Conservation (phyloP, 2,888 invertebrate species). For the Bibio marci region DNA sequence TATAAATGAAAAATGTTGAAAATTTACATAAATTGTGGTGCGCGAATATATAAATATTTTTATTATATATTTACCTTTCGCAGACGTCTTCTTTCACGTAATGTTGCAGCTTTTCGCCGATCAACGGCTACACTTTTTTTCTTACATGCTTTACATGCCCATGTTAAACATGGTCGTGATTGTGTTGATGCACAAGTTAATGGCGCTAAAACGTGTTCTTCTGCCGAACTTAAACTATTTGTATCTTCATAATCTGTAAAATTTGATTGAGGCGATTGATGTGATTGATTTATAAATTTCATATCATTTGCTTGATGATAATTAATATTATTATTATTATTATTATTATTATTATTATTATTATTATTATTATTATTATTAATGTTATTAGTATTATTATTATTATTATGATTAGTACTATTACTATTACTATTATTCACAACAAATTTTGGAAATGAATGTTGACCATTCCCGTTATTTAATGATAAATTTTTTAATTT, state of each 20-base stretch:
- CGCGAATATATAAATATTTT: background rate
- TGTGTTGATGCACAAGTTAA: slow-evolving; percentile 29
- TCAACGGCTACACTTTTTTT: slow-evolving; percentile 91
- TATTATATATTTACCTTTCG: slow-evolving; percentile 53
- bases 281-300: background rate
- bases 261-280: slow-evolving; percentile 8
- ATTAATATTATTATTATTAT: background rate
- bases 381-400: no score
- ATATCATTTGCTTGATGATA: background rate
- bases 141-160: slow-evolving; percentile 97
- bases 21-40: no score
- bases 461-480: no score
- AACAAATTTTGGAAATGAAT: background rate
- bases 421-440: background rate
- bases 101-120: slow-evolving; percentile 89
- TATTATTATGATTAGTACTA: no score
- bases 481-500: no score
- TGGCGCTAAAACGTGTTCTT: slow-evolving; percentile 30
- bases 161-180: slow-evolving; percentile 63
- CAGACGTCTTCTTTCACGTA: slow-evolving; percentile 80
- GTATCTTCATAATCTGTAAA: slow-evolving; percentile 29
- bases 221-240: slow-evolving; percentile 22
- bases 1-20: no score
- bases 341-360: background rate
- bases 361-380: background rate